Conservation (phyloP, 2,888 invertebrate species). For the Microdon myrmicae region DNA sequence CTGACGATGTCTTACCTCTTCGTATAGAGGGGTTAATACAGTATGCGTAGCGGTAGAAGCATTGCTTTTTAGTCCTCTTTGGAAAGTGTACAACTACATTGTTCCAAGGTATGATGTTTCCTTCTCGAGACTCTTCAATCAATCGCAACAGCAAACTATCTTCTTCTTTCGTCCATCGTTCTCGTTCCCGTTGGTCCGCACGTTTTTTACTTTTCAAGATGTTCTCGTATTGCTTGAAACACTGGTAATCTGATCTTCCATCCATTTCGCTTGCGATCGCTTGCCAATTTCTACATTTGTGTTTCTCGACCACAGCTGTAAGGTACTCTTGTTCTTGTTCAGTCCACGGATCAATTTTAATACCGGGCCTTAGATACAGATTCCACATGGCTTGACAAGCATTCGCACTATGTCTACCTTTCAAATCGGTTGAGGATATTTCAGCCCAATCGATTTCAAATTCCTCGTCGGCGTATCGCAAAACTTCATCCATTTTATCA, state of each 20-base stretch:
- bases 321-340: constrained; percentile 68
- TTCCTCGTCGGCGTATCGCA: constrained; percentile 45
- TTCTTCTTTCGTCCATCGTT: constrained; percentile 78
- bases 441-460: constrained; percentile 64
- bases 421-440: constrained; percentile 61
- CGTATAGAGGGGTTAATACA: constrained; percentile 59
- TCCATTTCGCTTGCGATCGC: constrained; percentile 71
- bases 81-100: constrained; percentile 74
- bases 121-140: constrained; percentile 73
- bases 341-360: constrained; percentile 72
- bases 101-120: constrained; percentile 79
- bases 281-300: constrained; percentile 75
- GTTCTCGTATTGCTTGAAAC: constrained; percentile 75
- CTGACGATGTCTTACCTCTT: constrained; percentile 60
- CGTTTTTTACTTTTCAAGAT: constrained; percentile 61
- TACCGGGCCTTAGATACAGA: constrained; percentile 74
- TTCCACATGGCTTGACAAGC: constrained; percentile 80
- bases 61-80: constrained; percentile 73
- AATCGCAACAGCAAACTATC: constrained; percentile 73
- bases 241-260: constrained; percentile 76
- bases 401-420: constrained; percentile 71
- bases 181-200: constrained; percentile 57
- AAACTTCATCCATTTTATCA: constrained; percentile 41
- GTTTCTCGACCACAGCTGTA: constrained; percentile 61
- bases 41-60: constrained; percentile 71